Evolutionary conservation across 2,888 invertebrate species (phyloP).

Genomic region (Hetaerina titia): DNA sequence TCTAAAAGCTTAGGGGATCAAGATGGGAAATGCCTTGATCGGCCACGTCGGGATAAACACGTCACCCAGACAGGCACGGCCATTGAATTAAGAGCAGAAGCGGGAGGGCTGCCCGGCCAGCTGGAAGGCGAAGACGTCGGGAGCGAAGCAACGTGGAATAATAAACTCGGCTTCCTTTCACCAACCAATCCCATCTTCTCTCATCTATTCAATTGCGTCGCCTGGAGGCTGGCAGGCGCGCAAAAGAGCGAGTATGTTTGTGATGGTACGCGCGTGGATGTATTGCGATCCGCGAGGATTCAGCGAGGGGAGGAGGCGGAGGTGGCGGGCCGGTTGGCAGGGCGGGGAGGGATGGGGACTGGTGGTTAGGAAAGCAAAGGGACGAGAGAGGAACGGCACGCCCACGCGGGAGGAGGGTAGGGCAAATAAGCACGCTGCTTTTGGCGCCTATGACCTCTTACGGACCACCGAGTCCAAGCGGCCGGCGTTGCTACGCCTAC

Average conservation of each 20-base stretch:
- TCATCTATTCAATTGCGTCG: background rate
- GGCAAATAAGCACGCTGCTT: background rate
- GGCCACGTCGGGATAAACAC: background rate
- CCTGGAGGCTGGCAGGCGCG: background rate
- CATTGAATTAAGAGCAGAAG: background rate
- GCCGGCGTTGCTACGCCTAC: background rate
- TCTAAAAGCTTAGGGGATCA: no score
- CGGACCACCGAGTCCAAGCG: background rate
- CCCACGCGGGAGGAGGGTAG: background rate
- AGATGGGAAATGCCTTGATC: background rate
- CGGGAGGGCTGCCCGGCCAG: background rate
- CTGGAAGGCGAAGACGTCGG: background rate
- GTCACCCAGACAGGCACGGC: background rate
- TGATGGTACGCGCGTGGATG: background rate
- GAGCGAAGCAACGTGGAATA: background rate
- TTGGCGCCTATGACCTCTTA: background rate
- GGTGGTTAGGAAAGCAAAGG: background rate
- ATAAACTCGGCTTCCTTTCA: background rate
- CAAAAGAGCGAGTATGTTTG: background rate
- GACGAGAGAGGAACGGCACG: background rate
- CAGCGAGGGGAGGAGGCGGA: background rate
- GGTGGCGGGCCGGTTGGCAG: background rate
- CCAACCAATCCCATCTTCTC: background rate
- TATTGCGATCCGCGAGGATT: background rate
- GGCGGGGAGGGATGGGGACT: background rate